phyloP scores from a whole-genome alignment of 2,888 invertebrate genomes.

The Perithous albicinctus region DNA sequence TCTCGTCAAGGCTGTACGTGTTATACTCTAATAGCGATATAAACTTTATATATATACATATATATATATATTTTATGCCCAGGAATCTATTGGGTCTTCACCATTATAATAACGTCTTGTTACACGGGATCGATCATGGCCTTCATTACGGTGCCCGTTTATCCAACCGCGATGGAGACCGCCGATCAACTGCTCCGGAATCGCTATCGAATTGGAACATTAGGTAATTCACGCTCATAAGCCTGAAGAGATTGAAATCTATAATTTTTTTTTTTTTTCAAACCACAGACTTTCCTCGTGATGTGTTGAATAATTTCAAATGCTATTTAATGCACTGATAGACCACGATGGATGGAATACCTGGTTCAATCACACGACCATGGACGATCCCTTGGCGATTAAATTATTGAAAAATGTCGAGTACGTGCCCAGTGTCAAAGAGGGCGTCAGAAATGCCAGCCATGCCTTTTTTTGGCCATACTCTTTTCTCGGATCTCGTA shows the following conservation, averaged over 20 bases:
- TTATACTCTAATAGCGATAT: conserved; percentile 31
- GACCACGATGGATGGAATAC: conserved; percentile 91
- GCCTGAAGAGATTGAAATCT: not conserved
- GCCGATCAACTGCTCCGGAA: conserved; percentile 88
- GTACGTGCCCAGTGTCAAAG: conserved; percentile 88
- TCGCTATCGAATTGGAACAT: conserved; percentile 90
- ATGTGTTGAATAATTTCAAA: conserved; percentile 2
- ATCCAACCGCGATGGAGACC: conserved; percentile 90
- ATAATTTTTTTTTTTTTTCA: too few species aligned
- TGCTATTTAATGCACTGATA: conserved; percentile 74
- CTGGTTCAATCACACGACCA: conserved; percentile 88
- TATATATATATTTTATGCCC: conserved; percentile 60
- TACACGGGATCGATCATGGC: conserved; percentile 94
- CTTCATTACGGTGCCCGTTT: conserved; percentile 92
- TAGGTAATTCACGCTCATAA: conserved; percentile 86
- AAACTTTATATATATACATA: conserved; percentile 24
- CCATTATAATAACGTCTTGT: conserved; percentile 93
- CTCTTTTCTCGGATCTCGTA: conserved; percentile 90
- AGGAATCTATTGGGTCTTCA: conserved; percentile 94
- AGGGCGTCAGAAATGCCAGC: conserved; percentile 91
- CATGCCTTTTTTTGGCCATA: conserved; percentile 92
- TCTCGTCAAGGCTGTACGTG: conserved; percentile 47
- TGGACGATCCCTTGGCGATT: conserved; percentile 88
- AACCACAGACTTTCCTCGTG: not conserved
- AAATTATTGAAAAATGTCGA: conserved; percentile 89